These are phyloP conservation scores for Baccha elongata DNA, from an alignment of 2,888 invertebrate genomes.

Conservation along the genomic window DNA sequence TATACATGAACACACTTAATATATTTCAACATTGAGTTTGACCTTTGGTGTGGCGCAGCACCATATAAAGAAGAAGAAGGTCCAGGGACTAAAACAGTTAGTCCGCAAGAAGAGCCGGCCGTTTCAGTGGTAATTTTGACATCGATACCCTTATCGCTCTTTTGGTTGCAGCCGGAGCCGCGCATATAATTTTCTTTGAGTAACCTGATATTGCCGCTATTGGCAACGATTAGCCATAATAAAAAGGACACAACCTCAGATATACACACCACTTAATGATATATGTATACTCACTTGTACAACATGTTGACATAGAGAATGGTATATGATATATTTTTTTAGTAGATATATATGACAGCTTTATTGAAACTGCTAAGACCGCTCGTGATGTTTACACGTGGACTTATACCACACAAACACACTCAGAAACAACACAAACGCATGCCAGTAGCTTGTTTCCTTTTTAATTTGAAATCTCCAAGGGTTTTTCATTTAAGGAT, in stretches of 20 bases:
- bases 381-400: conserved; percentile 47
- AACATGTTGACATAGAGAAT: background rate
- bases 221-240: conserved; percentile 70
- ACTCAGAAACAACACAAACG: conserved; percentile 5
- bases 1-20: no score
- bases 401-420: conserved; percentile 20
- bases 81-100: no score
- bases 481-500: conserved; percentile 69
- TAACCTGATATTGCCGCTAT: conserved; percentile 70
- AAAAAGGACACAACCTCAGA: conserved; percentile 62
- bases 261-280: background rate
- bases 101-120: no score
- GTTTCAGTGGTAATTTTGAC: conserved; percentile 50
- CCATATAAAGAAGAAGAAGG: no score
- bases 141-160: conserved; percentile 72
- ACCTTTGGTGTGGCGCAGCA: no score
- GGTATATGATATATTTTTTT: background rate
- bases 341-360: conserved; percentile 54
- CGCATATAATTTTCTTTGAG: conserved; percentile 62
- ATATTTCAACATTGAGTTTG: no score
- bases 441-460: conserved; percentile 31
- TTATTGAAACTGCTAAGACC: conserved; percentile 38
- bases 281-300: background rate
- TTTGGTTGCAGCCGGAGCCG: conserved; percentile 68
- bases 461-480: conserved; percentile 44